Evolutionary conservation across 1,140 invertebrate genomes (phyloP).

Genomic region (Artemia franciscana): DNA sequence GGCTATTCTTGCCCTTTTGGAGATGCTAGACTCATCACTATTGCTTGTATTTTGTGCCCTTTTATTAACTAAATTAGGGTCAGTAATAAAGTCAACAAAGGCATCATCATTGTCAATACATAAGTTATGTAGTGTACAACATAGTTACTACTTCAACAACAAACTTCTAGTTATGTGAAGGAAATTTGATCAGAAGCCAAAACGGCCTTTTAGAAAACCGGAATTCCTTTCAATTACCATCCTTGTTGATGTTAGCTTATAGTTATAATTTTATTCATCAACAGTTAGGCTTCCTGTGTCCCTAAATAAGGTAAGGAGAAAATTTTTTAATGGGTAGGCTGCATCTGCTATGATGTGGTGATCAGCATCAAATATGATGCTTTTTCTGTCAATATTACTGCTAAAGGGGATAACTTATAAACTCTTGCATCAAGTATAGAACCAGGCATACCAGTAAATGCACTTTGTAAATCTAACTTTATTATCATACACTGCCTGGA

Average conservation of each 20-base stretch:
- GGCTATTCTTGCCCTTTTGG: too few species aligned
- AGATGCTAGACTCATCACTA: too few species aligned
- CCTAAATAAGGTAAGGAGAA: neutral
- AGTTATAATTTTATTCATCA: neutral
- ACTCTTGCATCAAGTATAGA: neutral
- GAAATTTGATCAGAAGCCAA: neutral
- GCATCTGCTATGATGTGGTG: neutral
- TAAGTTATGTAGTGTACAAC: too few species aligned
- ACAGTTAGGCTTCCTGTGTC: neutral
- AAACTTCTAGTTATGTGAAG: too few species aligned
- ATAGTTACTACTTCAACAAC: too few species aligned
- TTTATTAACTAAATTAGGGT: too few species aligned
- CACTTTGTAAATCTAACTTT: neutral
- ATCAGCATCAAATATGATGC: neutral
- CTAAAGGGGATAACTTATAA: neutral
- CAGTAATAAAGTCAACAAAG: too few species aligned
- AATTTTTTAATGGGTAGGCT: neutral
- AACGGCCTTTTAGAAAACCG: neutral
- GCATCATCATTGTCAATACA: too few species aligned
- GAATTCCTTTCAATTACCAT: neutral
- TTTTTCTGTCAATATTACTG: neutral
- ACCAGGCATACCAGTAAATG: neutral
- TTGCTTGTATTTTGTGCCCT: too few species aligned
- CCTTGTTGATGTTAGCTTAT: neutral
- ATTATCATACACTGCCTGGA: too few species aligned